Evolutionary conservation across 2,888 invertebrate genomes (phyloP), one percentile per base, ranked within the genome.

Genomic region (Eumerus sabulonum): DNA sequence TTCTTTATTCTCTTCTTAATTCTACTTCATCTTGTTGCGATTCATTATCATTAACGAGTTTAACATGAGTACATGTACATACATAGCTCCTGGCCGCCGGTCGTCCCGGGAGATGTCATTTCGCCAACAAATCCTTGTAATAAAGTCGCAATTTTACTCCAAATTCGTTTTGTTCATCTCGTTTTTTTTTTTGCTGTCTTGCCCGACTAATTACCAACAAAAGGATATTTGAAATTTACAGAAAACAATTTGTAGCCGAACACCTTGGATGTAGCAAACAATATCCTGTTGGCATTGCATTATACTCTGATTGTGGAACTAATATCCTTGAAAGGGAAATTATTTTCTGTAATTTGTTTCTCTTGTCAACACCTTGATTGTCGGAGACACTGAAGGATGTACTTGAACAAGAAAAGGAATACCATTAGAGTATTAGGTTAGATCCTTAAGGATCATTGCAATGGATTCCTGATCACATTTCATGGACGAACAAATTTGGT

Each of bases 281-380:
- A 79, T 74, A 74, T 79, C 79, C 79, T 74, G 79, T 79, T 79
- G 74, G 35, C 54, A 35, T 50, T 62, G 54, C 67, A 67, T 57
- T 76, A 42, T 18, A n/a, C n/a, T 59, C n/a, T 59, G 45, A 68
- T 74, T 68, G 62, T 18, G 60, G 66, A 74, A 74, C 63, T 64
- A 74, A 79, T 74, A 79, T 79, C 79, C 79, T 79, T 64, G 64
- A 60, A 54, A 45, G 74, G 79, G 74, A 79, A 79, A 74, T 79
- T 64, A 64, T 64, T 68, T 68, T 68, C 45, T 11, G n/a, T 70
- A 70, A 79, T 68, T 68, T 79, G 64, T 79, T 68, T 79, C 51
- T 51, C 57, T 50, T 56, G 16, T 17, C 50, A 54, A 72, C 54
- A 57, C 14, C 77, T 67, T 71, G 40, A 72, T 60, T 66, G 48